Evolutionary conservation across 2,113 vertebrate species (phyloP).

Genomic region (Phyllopteryx taeniolatus): DNA sequence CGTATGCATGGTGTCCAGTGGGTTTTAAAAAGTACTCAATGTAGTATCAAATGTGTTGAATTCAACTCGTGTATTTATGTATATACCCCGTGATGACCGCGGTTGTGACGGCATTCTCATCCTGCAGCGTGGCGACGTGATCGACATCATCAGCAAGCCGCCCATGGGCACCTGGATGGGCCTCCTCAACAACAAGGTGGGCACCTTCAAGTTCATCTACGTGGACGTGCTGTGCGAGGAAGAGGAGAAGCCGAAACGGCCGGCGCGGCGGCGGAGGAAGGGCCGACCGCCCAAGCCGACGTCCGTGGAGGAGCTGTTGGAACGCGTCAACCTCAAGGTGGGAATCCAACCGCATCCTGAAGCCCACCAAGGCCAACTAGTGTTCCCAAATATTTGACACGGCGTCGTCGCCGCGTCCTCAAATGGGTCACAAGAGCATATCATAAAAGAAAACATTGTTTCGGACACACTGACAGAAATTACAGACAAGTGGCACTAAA

Average conservation of each 20-base stretch:
- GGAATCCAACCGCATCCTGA: background rate
- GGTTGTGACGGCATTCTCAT: background rate
- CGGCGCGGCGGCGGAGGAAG: constrained; percentile 84
- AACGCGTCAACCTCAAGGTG: constrained; percentile 95
- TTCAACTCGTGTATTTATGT: no score
- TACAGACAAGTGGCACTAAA: constrained; percentile 30
- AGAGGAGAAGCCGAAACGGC: constrained; percentile 91
- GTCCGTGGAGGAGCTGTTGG: constrained; percentile 94
- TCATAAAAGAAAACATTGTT: constrained; percentile 19
- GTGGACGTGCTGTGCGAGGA: constrained; percentile 93
- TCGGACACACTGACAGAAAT: constrained; percentile 13
- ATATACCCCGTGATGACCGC: no score
- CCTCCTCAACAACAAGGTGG: constrained; percentile 95
- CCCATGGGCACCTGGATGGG: constrained; percentile 99
- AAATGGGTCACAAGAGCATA: constrained; percentile 1
- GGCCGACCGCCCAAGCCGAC: constrained; percentile 89
- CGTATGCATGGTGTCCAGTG: no score
- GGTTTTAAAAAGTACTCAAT: background rate
- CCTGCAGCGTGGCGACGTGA: constrained; percentile 92
- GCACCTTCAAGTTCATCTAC: constrained; percentile 99
- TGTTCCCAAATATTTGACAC: background rate
- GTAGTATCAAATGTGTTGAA: background rate
- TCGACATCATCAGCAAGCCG: constrained; percentile 98
- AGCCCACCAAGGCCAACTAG: background rate
- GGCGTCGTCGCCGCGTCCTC: background rate